Base-by-base conservation (phyloP, 2,888 invertebrate genomes). In the Monoplex corrugatus region DNA sequence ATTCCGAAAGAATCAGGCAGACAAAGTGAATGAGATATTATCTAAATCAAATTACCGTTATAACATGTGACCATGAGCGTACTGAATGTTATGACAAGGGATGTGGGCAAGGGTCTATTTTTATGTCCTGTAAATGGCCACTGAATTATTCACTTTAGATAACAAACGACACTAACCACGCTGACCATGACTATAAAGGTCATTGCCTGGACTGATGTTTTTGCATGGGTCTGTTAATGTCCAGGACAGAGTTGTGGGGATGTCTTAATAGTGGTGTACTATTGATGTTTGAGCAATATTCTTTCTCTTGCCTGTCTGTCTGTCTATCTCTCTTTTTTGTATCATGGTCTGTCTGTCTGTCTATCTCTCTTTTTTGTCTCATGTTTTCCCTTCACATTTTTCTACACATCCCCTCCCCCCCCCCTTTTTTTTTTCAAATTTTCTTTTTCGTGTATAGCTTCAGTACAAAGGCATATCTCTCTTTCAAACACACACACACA, bases 321-420 rank as follows among this genome's bases (percentile, higher is more conserved):
- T 80, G 38, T 80, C 80, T 80, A 6, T 80, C 80, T 80, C 40
- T 80, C 80, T 80, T 5, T 80, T 40, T 80, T n/a, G 3, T 80
- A 35, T 80, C 40, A 38, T 40, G 35, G 3, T 83, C 83, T 83
- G 23, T 80, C 80, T 38, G 16, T 80, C 43, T 43, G 35, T 43
- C 80, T 43, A n/a, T 43, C 80, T 43, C 80, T 80, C 82, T 43
- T 10, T 75, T 35, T 35, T 10, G 32, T n/a, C 23, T n/a, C 28
- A 16, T 68, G 23, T 68, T n/a, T 23, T n/a, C 28, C 68, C 28
- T n/a, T 68, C 68, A 28, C 68, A 28, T n/a, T 68, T n/a, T 28
- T n/a, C 28, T n/a, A 28, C 68, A 5, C 68, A 28, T n/a, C 28
- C 68, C 28, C 68, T 68, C 68, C 28, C 68, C 28, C 68, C 28